Evolutionary conservation across 1,140 invertebrate species (phyloP), one percentile per base, ranked within the genome.

Genomic region (Leptestheria dahalacensis): DNA sequence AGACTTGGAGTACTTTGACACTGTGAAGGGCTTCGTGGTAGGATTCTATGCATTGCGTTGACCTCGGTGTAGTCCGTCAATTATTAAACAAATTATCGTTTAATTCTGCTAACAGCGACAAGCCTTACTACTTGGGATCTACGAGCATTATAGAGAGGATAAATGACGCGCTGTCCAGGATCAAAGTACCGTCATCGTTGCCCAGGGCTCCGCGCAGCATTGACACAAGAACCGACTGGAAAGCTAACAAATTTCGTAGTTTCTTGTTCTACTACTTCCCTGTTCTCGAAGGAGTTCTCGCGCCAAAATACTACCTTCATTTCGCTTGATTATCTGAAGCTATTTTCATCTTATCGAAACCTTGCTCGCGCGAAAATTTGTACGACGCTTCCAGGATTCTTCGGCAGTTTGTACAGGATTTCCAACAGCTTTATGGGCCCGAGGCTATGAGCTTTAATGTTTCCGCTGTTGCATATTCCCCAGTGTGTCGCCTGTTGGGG

Each of bases 401-500:
- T 2, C 25, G 33, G 1, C 4, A 28, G 33, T 54, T 54, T 54
- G 52, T 54, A 3, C 9, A 54, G 33, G 2, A 54, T 12, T 54
- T 54, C 33, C 1, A 29, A 15, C 21, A 18, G 3, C 18, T 54
- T 11, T 54, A 54, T 26, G 52, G 52, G 2, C 6, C 33, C 3
- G 52, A 15, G 3, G 3, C 25, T 25, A 54, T 54, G 52, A 54
- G 2, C 2, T 54, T 54, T 28, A 54, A 54, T 54, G 52, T 54
- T 2, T 18, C 52, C 25, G 24, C 33, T 54, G 6, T 3, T 26
- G 23, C 52, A 54, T 26, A 2, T 26, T 18, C 2, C 18, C 2
- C 24, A 54, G 6, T 54, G 52, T 28, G 52, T 54, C 33, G 3
- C 6, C 26, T 29, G 26, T 20, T 54, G 52, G 52, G 52, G 52